Percentiles rank a stretch among this genome's conserved stretches.
Evolutionary conservation across 2,113 vertebrate genomes (phyloP).

Genomic region (Camarhynchus parvulus): DNA sequence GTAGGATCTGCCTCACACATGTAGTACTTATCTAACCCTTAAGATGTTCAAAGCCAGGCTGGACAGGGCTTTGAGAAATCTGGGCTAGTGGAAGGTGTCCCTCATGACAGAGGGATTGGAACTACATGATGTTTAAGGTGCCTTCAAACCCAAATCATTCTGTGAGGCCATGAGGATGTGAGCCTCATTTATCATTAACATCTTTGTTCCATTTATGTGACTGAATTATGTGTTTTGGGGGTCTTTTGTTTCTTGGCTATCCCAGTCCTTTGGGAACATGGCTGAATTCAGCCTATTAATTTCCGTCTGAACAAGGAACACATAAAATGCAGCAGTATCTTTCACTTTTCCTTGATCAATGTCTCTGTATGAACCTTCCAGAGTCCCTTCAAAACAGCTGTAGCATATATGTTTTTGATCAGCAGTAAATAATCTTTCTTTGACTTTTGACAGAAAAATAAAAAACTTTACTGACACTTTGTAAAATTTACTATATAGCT

Average conservation of each 20-base stretch:
- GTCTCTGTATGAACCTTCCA: not conserved
- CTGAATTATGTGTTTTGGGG: not conserved
- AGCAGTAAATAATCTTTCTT: not conserved
- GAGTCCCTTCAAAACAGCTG: not conserved
- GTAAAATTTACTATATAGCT: not conserved
- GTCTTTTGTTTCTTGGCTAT: not conserved
- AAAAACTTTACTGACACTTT: not conserved
- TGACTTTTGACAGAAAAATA: not conserved
- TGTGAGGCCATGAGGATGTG: not conserved
- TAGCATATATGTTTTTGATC: not conserved
- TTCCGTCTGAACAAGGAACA: not conserved
- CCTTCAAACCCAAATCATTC: not conserved
- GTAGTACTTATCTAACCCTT: not conserved
- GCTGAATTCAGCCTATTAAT: not conserved
- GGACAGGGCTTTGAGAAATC: not conserved
- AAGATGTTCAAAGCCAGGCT: rapidly evolving
- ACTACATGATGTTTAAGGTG: not conserved
- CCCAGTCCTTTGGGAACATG: not conserved
- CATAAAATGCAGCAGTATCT: not conserved
- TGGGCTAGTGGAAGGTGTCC: not conserved
- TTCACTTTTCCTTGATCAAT: not conserved
- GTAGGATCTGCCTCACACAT: not conserved
- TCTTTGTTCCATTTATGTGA: not conserved
- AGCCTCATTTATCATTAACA: not conserved
- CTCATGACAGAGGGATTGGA: not conserved